These are phyloP conservation scores for Podargus strigoides DNA, from an alignment of 2,797 vertebrate species.

Conservation along the genomic window DNA sequence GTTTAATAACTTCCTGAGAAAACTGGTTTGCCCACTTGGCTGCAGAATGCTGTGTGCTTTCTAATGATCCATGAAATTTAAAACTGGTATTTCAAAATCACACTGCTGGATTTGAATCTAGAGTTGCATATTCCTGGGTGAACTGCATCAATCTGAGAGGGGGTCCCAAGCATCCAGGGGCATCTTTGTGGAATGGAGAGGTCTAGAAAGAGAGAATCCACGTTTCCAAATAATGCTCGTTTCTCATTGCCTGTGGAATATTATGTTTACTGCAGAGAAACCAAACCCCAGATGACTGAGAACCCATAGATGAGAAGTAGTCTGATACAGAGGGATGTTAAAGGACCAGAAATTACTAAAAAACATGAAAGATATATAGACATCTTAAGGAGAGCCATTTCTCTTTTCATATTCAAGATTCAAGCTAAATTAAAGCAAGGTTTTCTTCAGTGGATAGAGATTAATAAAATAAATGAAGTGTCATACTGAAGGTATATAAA, in stretches of 20 bases:
- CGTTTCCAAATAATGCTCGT: accelerated
- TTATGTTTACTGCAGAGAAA: background rate
- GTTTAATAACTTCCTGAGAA: background rate
- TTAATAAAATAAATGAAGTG: background rate
- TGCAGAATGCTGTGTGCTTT: background rate
- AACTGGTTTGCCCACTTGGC: background rate
- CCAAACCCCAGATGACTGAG: background rate
- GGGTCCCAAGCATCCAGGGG: background rate
- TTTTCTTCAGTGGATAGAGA: background rate
- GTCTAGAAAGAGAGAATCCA: background rate
- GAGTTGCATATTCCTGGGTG: background rate
- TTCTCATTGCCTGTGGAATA: background rate
- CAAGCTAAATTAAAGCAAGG: background rate
- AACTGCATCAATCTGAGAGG: background rate
- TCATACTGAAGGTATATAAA: background rate
- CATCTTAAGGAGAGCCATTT: background rate
- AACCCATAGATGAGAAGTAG: background rate
- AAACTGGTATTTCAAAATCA: background rate
- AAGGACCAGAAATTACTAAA: background rate
- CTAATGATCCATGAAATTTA: background rate
- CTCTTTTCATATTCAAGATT: background rate
- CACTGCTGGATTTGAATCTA: background rate
- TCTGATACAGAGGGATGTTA: background rate
- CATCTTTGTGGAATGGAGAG: background rate
- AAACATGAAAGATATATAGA: background rate